Conservation (phyloP, 1,140 invertebrate genomes). For the Drosophila rufa region DNA sequence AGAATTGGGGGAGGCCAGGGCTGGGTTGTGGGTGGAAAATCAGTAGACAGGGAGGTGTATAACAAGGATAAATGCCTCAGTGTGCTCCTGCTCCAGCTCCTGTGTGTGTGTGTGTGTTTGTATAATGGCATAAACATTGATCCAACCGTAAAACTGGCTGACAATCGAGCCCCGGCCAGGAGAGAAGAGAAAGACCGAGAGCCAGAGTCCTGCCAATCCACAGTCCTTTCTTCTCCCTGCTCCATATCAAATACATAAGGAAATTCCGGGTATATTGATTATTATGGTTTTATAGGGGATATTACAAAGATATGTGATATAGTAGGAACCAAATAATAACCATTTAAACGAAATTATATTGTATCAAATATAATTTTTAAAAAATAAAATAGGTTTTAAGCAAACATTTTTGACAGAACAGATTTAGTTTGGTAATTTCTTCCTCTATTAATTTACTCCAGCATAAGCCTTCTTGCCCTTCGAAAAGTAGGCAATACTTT, state of each 20-base stretch:
- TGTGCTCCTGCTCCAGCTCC: conserved; percentile 16
- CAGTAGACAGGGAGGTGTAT: conserved; percentile 42
- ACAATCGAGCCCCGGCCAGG: conserved; percentile 58
- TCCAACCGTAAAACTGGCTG: conserved; percentile 82
- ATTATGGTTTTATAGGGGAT: too few species aligned
- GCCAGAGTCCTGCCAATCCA: conserved; percentile 50
- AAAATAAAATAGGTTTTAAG: too few species aligned
- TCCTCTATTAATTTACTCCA: background rate
- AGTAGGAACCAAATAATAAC: too few species aligned
- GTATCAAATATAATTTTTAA: too few species aligned
- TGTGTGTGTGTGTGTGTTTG: conserved; percentile 51
- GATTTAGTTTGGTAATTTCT: too few species aligned
- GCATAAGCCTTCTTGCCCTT: too few species aligned
- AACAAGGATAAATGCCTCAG: conserved; percentile 79
- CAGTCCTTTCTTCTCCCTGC: background rate
- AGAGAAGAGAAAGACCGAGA: conserved; percentile 11
- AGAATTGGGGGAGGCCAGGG: conserved; percentile 3
- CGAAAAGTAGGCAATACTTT: background rate
- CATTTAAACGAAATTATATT: too few species aligned
- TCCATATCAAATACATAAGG: background rate
- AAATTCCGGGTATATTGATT: background rate
- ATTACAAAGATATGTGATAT: too few species aligned
- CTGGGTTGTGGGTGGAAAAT: background rate
- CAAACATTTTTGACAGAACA: too few species aligned
- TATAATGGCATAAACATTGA: conserved; percentile 79